Base-by-base conservation (phyloP, 2,888 invertebrate species). In the Leucophenga maculata region DNA sequence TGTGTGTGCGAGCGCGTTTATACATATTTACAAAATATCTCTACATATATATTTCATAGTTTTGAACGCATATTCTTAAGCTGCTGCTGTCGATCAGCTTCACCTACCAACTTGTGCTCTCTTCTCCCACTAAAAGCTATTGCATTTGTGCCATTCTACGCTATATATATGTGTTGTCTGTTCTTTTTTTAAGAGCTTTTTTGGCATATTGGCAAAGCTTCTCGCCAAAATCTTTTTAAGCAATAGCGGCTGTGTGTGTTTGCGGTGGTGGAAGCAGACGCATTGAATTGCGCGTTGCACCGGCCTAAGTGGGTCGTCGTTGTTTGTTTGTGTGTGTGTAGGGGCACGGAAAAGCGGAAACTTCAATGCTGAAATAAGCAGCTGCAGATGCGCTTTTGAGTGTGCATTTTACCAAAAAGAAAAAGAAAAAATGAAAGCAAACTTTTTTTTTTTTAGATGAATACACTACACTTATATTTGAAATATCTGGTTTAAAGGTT, bases 1-100 rank as follows among this genome's bases (percentile, higher is more conserved):
- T 67, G 68, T 67, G 74, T 74, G 67, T 75, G 72, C 57, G 71
- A 67, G 16, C 22, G 62, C 32, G 18, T 65, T 65, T 50, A 32
- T 65, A 16, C 65, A 26, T n/a, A 16, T 39, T 20, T 26, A 26
- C 26, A 26, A 26, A 26, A 8, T 39, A 39, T 6, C 39, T 39
- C 39, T 39, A 39, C 11, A 39, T 39, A 39, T 39, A 39, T 39
- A 11, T 8, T 6, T 39, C 8, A 39, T 39, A 39, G 39, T 39
- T 39, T 39, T 39, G 9, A 39, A 39, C 39, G 39, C 39, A 39
- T 39, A 39, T 39, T 39, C 39, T 39, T 39, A 39, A 26, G 26
- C 26, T 26, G 39, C 39, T 39, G 39, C 39, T 39, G 39, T 39
- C 39, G 39, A 39, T 39, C 39, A 39, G 39, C 39, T 39, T 39